These are phyloP conservation scores for Clusia tigrina DNA, from an alignment of 2,888 invertebrate genomes.

Conservation along the genomic window DNA sequence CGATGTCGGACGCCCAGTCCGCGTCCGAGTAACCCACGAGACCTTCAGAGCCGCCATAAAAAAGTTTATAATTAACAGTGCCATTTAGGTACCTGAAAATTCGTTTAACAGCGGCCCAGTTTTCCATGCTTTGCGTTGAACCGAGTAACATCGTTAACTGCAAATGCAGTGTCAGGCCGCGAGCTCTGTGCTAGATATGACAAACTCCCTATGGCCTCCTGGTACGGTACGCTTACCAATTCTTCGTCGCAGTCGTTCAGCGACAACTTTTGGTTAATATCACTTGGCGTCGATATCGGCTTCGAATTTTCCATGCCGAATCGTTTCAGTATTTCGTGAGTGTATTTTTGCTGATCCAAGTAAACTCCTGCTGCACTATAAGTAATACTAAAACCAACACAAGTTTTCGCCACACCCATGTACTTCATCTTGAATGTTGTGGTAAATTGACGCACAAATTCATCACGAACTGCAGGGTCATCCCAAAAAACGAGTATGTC, in stretches of 20 bases:
- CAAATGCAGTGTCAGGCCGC: slow-evolving; percentile 35
- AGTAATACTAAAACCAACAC: slow-evolving; percentile 21
- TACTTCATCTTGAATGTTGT: slow-evolving; percentile 17
- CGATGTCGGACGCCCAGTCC: slow-evolving; percentile 29
- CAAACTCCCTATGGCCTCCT: slow-evolving; percentile 35
- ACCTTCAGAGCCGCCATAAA: neutral
- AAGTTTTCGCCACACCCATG: slow-evolving; percentile 9
- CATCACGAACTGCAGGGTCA: neutral
- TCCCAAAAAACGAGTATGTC: slow-evolving; percentile 10
- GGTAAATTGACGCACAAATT: no score
- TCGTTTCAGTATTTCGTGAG: slow-evolving; percentile 30
- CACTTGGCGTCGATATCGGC: slow-evolving; percentile 34
- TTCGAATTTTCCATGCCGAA: slow-evolving; percentile 32
- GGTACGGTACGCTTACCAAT: slow-evolving; percentile 27
- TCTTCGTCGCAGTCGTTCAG: neutral
- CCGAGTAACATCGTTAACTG: slow-evolving; percentile 38
- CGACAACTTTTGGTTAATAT: slow-evolving; percentile 32
- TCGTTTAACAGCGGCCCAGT: slow-evolving; percentile 34
- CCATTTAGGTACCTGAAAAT: slow-evolving; percentile 26
- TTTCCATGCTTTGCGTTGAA: slow-evolving; percentile 21
- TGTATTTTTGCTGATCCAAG: slow-evolving; percentile 28
- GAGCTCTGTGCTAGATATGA: slow-evolving; percentile 32
- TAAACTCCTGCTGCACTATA: slow-evolving; percentile 20
- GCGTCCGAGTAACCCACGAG: slow-evolving; percentile 28
- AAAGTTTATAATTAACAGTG: slow-evolving; percentile 21